phyloP scores from a whole-genome alignment of 2,113 vertebrate genomes.

The Gymnarchus niloticus region DNA sequence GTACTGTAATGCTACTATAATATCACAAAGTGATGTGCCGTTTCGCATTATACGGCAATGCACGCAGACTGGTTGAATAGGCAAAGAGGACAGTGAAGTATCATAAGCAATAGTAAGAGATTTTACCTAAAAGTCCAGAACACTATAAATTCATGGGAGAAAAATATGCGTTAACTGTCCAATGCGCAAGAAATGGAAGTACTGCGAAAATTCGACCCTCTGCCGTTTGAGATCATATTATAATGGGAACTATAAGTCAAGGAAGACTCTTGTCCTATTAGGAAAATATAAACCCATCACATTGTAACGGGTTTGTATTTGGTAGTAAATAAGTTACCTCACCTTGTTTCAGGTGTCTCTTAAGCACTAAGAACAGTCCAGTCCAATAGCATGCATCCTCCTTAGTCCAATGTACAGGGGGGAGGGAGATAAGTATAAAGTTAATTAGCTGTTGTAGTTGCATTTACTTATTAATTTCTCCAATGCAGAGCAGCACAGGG shows the following conservation, averaged over 20 bases:
- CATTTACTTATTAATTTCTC: too few relatives aligned
- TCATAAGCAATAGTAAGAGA: neutral
- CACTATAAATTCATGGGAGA: neutral
- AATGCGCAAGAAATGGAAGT: neutral
- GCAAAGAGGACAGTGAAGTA: neutral
- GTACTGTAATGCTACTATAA: neutral
- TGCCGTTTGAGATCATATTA: neutral
- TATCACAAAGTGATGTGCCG: neutral
- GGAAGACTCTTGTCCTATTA: neutral
- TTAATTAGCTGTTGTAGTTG: neutral
- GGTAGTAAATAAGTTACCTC: neutral
- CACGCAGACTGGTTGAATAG: neutral
- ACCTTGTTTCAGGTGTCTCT: neutral
- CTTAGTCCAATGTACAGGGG: neutral
- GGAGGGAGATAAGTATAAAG: neutral
- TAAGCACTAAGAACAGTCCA: neutral
- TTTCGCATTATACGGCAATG: neutral
- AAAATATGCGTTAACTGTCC: neutral
- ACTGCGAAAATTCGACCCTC: neutral
- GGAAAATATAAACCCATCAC: neutral
- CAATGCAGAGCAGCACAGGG: neutral
- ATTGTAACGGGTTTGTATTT: too few relatives aligned
- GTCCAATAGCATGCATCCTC: neutral
- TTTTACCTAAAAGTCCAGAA: neutral
- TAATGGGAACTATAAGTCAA: neutral